Evolutionary conservation across 1,140 invertebrate genomes (phyloP).

Genomic region (Brachionus manjavacas): DNA sequence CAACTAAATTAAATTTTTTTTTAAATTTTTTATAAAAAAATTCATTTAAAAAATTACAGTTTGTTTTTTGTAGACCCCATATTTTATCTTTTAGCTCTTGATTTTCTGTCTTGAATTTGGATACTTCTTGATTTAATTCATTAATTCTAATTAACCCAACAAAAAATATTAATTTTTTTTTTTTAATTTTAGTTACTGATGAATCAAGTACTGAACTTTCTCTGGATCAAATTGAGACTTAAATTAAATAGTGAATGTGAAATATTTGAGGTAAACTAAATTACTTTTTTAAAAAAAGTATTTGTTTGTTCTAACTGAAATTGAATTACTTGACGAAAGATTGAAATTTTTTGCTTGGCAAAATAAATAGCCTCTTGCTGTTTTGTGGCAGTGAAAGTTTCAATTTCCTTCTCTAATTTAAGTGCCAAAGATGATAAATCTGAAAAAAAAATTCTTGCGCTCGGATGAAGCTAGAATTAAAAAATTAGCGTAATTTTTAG

Average conservation of each 20-base stretch:
- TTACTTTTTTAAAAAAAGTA: slow-evolving; percentile 17
- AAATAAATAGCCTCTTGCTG: background rate
- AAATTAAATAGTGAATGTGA: background rate
- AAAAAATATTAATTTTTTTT: background rate
- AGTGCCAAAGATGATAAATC: background rate
- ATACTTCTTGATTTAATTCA: background rate
- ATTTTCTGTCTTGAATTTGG: slow-evolving; percentile 1
- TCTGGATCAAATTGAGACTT: slow-evolving; percentile 5
- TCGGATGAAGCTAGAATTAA: background rate
- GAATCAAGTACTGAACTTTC: background rate
- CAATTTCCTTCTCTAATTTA: background rate
- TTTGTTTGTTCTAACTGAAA: background rate
- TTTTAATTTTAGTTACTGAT: background rate
- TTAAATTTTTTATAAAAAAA: background rate
- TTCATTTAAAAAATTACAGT: too few relatives aligned
- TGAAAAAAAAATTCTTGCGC: background rate
- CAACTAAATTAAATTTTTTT: background rate
- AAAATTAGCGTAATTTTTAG: background rate
- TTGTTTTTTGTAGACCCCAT: background rate
- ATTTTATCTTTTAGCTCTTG: background rate
- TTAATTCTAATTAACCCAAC: background rate
- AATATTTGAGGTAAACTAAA: background rate
- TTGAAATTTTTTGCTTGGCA: background rate
- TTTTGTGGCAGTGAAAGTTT: background rate
- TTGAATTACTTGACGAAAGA: background rate